Evolutionary conservation across 2,888 invertebrate genomes (phyloP).

Genomic region (Panzeria rudis): DNA sequence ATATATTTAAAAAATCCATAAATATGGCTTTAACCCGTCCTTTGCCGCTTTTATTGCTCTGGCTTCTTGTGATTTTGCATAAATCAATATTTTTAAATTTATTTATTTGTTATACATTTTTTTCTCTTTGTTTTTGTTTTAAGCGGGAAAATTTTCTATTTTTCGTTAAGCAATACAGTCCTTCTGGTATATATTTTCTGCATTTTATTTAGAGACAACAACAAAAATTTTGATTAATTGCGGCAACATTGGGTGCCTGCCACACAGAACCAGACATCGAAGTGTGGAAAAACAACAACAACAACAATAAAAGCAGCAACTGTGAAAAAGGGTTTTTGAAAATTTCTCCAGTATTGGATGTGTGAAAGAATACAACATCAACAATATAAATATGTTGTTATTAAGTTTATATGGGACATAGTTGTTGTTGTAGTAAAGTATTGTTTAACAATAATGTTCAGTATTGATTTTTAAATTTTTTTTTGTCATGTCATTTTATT

Average conservation of each 20-base stretch:
- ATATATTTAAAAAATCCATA: conserved; percentile 43
- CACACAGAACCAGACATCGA: conserved; percentile 45
- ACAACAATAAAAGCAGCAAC: conserved; percentile 1
- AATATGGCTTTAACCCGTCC: conserved; percentile 57
- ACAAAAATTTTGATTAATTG: conserved; percentile 71
- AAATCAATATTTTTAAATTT: conserved; percentile 69
- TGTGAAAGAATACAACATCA: conserved; percentile 48
- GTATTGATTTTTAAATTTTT: conserved; percentile 63
- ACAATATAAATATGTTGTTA: conserved; percentile 22
- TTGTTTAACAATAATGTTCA: conserved; percentile 68
- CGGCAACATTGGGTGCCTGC: conserved; percentile 70
- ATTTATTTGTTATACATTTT: conserved; percentile 39
- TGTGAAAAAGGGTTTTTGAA: conserved; percentile 55
- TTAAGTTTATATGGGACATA: conserved; percentile 57
- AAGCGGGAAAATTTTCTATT: conserved; percentile 65
- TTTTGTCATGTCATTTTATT: conserved; percentile 38
- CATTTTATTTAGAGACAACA: conserved; percentile 58
- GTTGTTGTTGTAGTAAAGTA: conserved; percentile 37
- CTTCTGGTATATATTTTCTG: conserved; percentile 21
- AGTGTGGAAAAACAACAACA: neutral
- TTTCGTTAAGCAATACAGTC: conserved; percentile 55
- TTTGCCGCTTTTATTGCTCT: conserved; percentile 7
- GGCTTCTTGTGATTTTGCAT: conserved; percentile 62
- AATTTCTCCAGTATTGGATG: conserved; percentile 37
- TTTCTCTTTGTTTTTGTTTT: conserved; percentile 23